Evolutionary conservation across 1,140 invertebrate genomes (phyloP).

Genomic region (Pectinophora gossypiella): DNA sequence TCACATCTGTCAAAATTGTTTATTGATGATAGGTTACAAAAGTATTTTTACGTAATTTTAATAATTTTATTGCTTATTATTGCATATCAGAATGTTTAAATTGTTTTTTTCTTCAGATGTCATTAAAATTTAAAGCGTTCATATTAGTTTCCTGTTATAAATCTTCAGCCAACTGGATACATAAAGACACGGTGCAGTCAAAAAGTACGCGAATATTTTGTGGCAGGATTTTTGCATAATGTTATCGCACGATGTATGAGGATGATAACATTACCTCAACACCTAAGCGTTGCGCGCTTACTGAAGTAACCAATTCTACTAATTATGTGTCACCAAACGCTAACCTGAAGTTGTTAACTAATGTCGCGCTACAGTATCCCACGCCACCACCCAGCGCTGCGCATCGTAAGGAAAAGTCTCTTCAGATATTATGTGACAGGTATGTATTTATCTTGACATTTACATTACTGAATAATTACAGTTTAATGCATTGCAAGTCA

Average conservation of each 20-base stretch:
- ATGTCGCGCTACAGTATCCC: constrained; percentile 74
- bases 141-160: background rate
- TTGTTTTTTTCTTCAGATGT: background rate
- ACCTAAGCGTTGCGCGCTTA: constrained; percentile 74
- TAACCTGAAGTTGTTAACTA: constrained; percentile 76
- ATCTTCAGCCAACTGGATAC: constrained; percentile 50
- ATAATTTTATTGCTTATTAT: background rate
- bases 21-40: constrained; percentile 28
- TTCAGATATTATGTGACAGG: constrained; percentile 78
- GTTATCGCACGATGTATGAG: constrained; percentile 70
- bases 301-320: constrained; percentile 73
- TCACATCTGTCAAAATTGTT: constrained; percentile 64
- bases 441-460: constrained; percentile 32
- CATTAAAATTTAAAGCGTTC: background rate
- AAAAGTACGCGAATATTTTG: constrained; percentile 68
- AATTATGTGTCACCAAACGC: constrained; percentile 76
- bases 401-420: constrained; percentile 76
- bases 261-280: constrained; percentile 70
- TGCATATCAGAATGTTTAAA: background rate
- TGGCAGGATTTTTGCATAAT: constrained; percentile 59
- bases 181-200: constrained; percentile 34
- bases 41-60: background rate
- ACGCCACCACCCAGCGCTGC: constrained; percentile 64
- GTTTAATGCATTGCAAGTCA: background rate
- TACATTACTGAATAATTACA: constrained; percentile 5